These are phyloP conservation scores for Bambusicola thoracicus DNA, from an alignment of 2,113 vertebrate species.

Conservation along the genomic window DNA sequence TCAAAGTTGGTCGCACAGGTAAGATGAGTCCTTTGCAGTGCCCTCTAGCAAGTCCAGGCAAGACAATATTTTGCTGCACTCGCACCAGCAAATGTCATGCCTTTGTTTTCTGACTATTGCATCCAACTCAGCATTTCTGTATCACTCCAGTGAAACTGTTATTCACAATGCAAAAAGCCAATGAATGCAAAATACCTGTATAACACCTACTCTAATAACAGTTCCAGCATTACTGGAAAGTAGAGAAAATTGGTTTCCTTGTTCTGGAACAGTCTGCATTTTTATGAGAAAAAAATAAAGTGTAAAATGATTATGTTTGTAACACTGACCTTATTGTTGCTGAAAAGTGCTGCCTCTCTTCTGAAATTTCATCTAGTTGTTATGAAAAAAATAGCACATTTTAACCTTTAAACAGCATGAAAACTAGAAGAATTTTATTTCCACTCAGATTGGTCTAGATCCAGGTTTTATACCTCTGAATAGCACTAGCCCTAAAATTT, in stretches of 20 bases:
- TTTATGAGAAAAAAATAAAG: not conserved
- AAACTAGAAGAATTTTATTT: constrained; percentile 11
- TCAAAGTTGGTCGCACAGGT: not conserved
- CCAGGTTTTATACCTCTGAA: not conserved
- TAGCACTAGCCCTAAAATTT: not conserved
- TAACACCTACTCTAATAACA: not conserved
- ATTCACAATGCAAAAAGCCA: not conserved
- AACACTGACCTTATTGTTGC: not conserved
- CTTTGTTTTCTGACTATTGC: not conserved
- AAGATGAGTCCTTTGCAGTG: not conserved
- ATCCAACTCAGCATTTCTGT: not conserved
- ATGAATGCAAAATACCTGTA: not conserved
- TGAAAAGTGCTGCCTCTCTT: not conserved
- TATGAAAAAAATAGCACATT: not conserved
- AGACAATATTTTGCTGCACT: not conserved
- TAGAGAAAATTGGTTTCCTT: not conserved
- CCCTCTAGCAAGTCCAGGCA: not conserved
- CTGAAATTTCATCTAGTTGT: not conserved
- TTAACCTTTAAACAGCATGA: not conserved
- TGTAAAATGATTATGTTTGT: not conserved
- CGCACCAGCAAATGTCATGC: not conserved
- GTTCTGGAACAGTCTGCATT: not conserved
- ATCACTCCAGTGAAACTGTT: not conserved
- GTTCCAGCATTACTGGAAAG: not conserved
- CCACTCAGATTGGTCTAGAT: not conserved